Base-by-base conservation (phyloP, 2,113 vertebrate species). In the Gobius niger region DNA sequence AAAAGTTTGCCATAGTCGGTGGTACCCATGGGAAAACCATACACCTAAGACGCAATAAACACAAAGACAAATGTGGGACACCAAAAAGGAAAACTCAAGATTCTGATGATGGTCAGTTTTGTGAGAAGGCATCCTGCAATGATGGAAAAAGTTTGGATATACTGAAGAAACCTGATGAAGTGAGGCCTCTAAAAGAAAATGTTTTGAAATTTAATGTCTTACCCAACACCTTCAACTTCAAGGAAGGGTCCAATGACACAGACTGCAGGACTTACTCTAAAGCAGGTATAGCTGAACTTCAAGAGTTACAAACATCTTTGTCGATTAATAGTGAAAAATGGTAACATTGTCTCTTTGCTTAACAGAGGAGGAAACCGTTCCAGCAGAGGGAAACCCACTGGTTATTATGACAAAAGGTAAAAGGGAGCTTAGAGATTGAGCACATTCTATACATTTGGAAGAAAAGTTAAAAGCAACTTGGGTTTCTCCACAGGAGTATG, bases 161-260 rank as follows among this genome's bases (percentile, higher is more conserved):
- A 59, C 34, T 41, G 7, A 40, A 59, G 34, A 78, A 44, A 16
- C 24, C 0, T 0, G 12, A 47, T 68, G 18, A 9, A 7, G 16
- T 4, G 14, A 60, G 70, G 47, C 11, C 67, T 8, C 3, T 73
- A 7, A 56, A 67, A 2, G 77, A 75, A 9, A n/a, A 11, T 7
- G 15, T 75, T 47, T 66, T 92, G 70, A 81, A 63, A 16, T 92
- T 89, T 68, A 86, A 47, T 1, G 82, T 92, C 56, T 72, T 91
- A 47, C 91, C 91, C 8, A 69, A 68, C 1, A 79, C 82, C 64
- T 92, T 91, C 72, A 61, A 40, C 68, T 88, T 92, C 42, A 54
- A 66, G 53, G 87, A 84, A n/a, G 67, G 12, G 49, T 44, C 66
- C 53, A 12, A 14, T 1, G 9, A 13, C 3, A 10, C 4, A 8